A percentile compares a stretch with the other conserved stretches of the same genome.
phyloP scores from a whole-genome alignment of 1,140 invertebrate genomes.

The Acromyrmex heyeri region DNA sequence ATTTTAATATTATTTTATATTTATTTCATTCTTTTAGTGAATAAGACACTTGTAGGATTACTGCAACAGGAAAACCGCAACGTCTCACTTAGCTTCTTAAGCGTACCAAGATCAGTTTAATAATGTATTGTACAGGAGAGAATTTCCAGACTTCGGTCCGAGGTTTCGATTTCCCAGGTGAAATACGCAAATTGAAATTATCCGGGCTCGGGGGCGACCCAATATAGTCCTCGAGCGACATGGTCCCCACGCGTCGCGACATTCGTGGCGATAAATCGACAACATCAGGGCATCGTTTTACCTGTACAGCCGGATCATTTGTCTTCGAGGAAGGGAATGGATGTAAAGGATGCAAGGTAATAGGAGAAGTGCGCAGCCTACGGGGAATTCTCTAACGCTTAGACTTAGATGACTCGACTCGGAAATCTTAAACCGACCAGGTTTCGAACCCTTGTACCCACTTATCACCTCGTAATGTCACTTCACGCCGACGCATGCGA shows the following conservation, averaged over 20 bases:
- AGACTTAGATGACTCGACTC: slow-evolving; percentile 44
- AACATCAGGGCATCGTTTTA: slow-evolving; percentile 75
- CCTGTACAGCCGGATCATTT: slow-evolving; percentile 73
- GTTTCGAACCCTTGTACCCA: slow-evolving; percentile 68
- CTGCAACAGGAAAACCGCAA: not conserved
- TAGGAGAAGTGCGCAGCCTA: slow-evolving; percentile 56
- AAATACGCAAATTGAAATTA: slow-evolving; percentile 68
- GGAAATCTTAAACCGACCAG: slow-evolving; percentile 73
- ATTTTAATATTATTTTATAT: too few relatives aligned
- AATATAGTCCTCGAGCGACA: slow-evolving; percentile 65
- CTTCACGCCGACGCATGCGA: not conserved
- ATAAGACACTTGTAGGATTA: not conserved
- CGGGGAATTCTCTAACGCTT: slow-evolving; percentile 62
- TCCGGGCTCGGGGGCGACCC: slow-evolving; percentile 20
- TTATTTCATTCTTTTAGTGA: too few relatives aligned
- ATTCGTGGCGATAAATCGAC: slow-evolving; percentile 77
- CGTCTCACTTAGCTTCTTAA: not conserved
- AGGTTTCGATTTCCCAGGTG: slow-evolving; percentile 58
- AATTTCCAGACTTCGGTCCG: not conserved
- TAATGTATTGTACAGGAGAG: not conserved
- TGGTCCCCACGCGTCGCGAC: slow-evolving; percentile 67
- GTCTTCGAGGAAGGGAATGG: slow-evolving; percentile 67
- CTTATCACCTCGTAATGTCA: slow-evolving; percentile 64
- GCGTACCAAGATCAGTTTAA: not conserved
- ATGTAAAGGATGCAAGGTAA: slow-evolving; percentile 66